Conservation (phyloP, 2,113 vertebrate genomes). For the Lasiurus cinereus region DNA sequence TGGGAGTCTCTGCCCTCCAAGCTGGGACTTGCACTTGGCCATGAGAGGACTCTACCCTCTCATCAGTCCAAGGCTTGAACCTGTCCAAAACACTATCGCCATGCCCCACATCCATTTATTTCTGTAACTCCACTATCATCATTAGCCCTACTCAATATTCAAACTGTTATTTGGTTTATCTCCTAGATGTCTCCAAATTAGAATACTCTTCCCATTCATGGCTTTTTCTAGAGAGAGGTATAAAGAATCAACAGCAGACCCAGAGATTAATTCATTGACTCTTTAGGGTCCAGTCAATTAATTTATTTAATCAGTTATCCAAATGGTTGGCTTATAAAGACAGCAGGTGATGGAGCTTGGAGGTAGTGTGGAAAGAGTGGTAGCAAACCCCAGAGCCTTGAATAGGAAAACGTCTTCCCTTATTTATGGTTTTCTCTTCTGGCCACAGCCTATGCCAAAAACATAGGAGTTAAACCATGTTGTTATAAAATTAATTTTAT, state of each 20-base stretch:
- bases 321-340: not conserved
- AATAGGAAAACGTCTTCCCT: not conserved
- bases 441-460: not conserved
- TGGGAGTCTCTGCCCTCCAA: no score
- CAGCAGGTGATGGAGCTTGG: not conserved
- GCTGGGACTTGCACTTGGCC: no score
- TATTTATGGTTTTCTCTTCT: not conserved
- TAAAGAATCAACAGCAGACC: not conserved
- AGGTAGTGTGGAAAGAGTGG: not conserved
- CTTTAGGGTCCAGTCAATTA: not conserved
- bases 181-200: not conserved
- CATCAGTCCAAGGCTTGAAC: no score
- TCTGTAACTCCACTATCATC: not conserved
- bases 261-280: not conserved
- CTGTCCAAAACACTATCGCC: no score
- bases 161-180: not conserved
- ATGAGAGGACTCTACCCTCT: no score
- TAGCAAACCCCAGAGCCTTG: not conserved
- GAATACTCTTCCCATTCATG: not conserved
- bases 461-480: not conserved
- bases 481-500: constrained; percentile 8
- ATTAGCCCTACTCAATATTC: not conserved
- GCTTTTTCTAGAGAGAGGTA: not conserved
- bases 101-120: not conserved
- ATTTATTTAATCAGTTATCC: not conserved